These are phyloP conservation scores for Raja brachyura DNA, from an alignment of 2,113 vertebrate species.

Conservation along the genomic window DNA sequence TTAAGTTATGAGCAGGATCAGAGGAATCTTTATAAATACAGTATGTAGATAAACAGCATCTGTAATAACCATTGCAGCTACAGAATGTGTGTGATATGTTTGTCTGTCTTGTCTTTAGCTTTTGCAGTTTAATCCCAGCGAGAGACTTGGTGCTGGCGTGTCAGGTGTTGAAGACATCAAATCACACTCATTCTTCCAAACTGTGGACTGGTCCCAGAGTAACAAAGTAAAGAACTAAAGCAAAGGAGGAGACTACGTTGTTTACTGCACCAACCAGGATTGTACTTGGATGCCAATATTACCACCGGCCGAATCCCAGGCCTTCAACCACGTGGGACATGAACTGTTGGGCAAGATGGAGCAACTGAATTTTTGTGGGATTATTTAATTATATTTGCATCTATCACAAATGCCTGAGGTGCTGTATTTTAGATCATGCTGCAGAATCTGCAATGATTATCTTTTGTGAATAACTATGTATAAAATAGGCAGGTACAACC, in stretches of 20 bases:
- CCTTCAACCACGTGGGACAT: neutral
- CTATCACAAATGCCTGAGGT: neutral
- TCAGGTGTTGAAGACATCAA: constrained; percentile 92
- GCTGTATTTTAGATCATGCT: neutral
- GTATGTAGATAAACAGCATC: constrained; percentile 44
- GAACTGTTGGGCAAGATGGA: neutral
- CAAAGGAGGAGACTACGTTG: neutral
- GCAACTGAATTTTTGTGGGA: neutral
- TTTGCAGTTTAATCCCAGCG: constrained; percentile 87
- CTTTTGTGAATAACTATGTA: constrained; percentile 29
- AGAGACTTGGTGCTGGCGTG: constrained; percentile 84
- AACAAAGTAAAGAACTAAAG: constrained; percentile 50
- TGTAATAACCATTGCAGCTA: constrained; percentile 39
- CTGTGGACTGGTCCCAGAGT: constrained; percentile 72
- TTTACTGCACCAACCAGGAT: constrained; percentile 29
- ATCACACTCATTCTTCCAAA: constrained; percentile 89
- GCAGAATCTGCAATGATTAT: neutral
- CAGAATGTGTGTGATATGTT: neutral
- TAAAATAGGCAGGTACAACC: neutral
- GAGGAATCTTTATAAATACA: constrained; percentile 41
- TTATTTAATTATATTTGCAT: neutral
- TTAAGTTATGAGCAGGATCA: neutral
- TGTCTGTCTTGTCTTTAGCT: constrained; percentile 61
- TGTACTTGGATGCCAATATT: neutral
- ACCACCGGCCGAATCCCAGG: neutral